Evolutionary conservation across 2,888 invertebrate species (phyloP).

Genomic region (Mamestra brassicae): DNA sequence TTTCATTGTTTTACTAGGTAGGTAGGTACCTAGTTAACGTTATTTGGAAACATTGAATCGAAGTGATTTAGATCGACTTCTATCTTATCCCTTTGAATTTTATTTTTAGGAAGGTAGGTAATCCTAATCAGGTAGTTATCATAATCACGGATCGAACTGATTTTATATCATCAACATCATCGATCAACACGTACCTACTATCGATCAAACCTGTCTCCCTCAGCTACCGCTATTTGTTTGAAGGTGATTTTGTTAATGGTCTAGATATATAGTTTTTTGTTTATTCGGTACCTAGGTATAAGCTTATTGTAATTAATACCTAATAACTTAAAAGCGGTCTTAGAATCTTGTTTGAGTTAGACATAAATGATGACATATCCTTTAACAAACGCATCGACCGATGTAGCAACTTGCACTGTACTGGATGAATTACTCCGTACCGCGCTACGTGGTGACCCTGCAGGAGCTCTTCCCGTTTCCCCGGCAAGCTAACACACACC

Average conservation of each 20-base stretch:
- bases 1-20: neutral
- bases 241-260: neutral
- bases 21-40: neutral
- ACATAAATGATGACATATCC: too few species aligned
- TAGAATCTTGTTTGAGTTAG: neutral
- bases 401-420: neutral
- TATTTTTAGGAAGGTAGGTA: neutral
- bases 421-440: neutral
- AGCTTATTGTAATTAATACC: neutral
- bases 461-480: neutral
- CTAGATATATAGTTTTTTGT: neutral
- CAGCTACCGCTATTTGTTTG: too few species aligned
- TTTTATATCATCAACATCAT: constrained; percentile 19
- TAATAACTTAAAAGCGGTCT: neutral
- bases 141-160: constrained; percentile 32
- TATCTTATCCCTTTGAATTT: constrained; percentile 28
- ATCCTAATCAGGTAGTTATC: constrained; percentile 2
- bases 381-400: neutral
- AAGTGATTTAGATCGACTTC: neutral
- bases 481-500: neutral
- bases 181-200: neutral
- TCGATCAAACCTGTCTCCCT: constrained; percentile 5
- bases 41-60: constrained; percentile 2
- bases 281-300: neutral
- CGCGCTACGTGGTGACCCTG: neutral